Percentiles rank a stretch among this genome's conserved stretches.
These are phyloP conservation scores for Hanleya hanleyi DNA, from an alignment of 2,888 invertebrate species.

Conservation along the genomic window DNA sequence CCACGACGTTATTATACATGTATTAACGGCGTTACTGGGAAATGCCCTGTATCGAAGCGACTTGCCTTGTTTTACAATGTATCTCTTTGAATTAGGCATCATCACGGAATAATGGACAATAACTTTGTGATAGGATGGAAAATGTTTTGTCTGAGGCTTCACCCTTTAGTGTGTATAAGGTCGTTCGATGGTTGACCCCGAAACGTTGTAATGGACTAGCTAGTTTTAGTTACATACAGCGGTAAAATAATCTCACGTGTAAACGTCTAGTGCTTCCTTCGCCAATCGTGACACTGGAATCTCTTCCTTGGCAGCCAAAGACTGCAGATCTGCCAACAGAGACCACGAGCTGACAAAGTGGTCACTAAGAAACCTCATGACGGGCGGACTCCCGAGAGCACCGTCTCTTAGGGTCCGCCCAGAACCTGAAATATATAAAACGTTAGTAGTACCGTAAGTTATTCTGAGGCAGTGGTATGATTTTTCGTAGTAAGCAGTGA, in stretches of 20 bases:
- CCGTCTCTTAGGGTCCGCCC: conserved; percentile 60
- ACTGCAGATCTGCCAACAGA: conserved; percentile 49
- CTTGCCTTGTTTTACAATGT: too few relatives aligned
- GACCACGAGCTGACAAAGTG: conserved; percentile 55
- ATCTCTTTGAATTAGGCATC: too few relatives aligned
- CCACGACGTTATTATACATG: too few relatives aligned
- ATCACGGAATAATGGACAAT: too few relatives aligned
- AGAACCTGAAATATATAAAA: conserved; percentile 36
- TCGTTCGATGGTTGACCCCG: background rate
- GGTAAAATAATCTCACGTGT: conserved; percentile 15
- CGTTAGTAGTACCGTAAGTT: too few relatives aligned
- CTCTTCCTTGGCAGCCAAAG: background rate
- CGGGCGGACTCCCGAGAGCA: conserved; percentile 54
- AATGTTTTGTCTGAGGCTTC: background rate
- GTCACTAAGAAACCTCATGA: conserved; percentile 39
- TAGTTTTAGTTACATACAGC: background rate
- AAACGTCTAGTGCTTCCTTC: conserved; percentile 5
- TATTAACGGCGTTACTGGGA: too few relatives aligned
- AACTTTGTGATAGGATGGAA: too few relatives aligned
- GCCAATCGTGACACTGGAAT: background rate
- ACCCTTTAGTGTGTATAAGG: background rate
- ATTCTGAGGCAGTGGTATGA: too few relatives aligned
- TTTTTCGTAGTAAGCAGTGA: too few relatives aligned
- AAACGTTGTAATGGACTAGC: background rate
- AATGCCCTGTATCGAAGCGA: too few relatives aligned